phyloP scores from a whole-genome alignment of 2,888 invertebrate genomes.

The Bhutanitis thaidina region DNA sequence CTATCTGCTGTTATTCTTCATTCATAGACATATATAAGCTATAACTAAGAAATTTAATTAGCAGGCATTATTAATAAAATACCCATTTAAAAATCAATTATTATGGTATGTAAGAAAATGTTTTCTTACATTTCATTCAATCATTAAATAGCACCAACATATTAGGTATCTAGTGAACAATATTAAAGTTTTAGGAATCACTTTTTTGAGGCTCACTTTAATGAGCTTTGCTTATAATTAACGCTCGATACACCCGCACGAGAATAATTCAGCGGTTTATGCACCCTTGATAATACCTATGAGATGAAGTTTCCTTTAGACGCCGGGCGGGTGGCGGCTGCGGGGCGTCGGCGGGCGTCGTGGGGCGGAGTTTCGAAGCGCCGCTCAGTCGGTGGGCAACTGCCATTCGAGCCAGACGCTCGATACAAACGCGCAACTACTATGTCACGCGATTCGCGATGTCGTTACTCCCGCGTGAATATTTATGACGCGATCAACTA shows the following conservation, averaged over 20 bases:
- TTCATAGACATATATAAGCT: no score
- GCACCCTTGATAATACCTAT: slow-evolving; percentile 69
- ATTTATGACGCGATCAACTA: slow-evolving; percentile 71
- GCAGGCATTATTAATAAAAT: no score
- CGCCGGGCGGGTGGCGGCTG: slow-evolving; percentile 58
- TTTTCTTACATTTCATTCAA: no score
- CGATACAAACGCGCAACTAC: slow-evolving; percentile 39
- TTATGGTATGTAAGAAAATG: no score
- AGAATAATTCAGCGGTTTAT: slow-evolving; percentile 72
- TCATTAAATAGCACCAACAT: no score
- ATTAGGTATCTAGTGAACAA: no score
- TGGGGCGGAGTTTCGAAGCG: slow-evolving; percentile 65
- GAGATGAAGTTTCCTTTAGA: slow-evolving; percentile 74
- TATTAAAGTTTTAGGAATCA: no score
- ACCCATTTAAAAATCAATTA: no score
- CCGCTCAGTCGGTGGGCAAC: slow-evolving; percentile 76
- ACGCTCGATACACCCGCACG: slow-evolving; percentile 62
- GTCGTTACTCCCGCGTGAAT: slow-evolving; percentile 63
- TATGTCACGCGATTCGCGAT: slow-evolving; percentile 72
- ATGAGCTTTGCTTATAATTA: slow-evolving; percentile 51
- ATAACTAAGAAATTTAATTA: no score
- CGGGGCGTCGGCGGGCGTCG: slow-evolving; percentile 55
- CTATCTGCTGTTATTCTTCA: no score
- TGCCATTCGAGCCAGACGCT: slow-evolving; percentile 59
- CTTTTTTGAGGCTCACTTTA: no score